Evolutionary conservation across 2,888 invertebrate species (phyloP), one percentile per base, ranked within the genome.

Genomic region (Dryomyza anilis): DNA sequence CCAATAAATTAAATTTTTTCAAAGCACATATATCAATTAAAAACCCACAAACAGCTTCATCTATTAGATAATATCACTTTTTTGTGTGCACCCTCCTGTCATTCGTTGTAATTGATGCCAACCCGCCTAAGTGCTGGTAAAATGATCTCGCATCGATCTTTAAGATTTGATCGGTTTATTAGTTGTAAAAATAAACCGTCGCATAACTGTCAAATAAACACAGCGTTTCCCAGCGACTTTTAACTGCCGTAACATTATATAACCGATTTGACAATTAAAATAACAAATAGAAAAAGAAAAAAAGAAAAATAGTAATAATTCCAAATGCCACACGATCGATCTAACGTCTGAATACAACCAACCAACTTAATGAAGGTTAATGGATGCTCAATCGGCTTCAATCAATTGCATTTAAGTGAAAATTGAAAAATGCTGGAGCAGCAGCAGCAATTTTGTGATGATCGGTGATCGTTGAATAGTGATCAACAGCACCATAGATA

Each of bases 361-460:
- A 25, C 58, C 58, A 69, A 68, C 68, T 69, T 72, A 74, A 76
- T 77, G 74, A 78, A 77, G 76, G 77, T 77, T 76, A 75, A 76
- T 76, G 75, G 72, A 73, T 73, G 71, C 60, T 67, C 50, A 55
- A 56, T 58, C 55, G 57, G 46, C 48, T 48, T 21, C 63, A 65
- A 70, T 62, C 64, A 68, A 67, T 67, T 67, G 68, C 63, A 69
- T 63, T 70, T 50, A 58, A 58, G 45, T 60, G 55, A 59, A 60
- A 64, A 64, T 45, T 43, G 36, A 30, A 46, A 46, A 63, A 29
- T 14, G n/a, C 29, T 53, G 19, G 14, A 43, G 16, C n/a, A n/a
- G n/a, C n/a, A n/a, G n/a, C n/a, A n/a, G n/a, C n/a, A n/a, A n/a
- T n/a, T n/a, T n/a, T n/a, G n/a, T n/a, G n/a, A n/a, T n/a, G n/a